These are phyloP conservation scores for Chrysomela aeneicollis DNA, from an alignment of 2,888 invertebrate species.

Conservation along the genomic window DNA sequence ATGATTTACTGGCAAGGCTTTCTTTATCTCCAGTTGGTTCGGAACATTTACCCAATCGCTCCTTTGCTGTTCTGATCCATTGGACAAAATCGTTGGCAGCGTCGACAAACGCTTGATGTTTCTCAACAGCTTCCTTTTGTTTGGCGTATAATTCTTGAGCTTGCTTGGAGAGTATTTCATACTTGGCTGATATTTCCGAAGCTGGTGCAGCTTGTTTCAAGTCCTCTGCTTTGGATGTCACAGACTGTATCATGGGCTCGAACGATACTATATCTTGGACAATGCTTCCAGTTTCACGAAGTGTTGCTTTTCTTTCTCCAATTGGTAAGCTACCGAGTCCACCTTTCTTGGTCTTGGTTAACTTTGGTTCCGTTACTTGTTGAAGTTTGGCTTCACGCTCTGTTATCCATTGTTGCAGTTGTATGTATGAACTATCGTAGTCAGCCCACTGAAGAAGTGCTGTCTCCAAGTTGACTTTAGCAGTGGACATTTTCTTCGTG, in stretches of 20 bases:
- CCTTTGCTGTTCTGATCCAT: slow-evolving; percentile 92
- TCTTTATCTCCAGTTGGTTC: slow-evolving; percentile 94
- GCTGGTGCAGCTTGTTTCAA: slow-evolving; percentile 90
- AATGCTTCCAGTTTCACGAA: slow-evolving; percentile 91
- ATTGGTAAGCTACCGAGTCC: slow-evolving; percentile 81
- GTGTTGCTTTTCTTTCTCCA: slow-evolving; percentile 87
- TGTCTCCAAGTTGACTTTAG: slow-evolving; percentile 90
- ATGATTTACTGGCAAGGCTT: slow-evolving; percentile 83
- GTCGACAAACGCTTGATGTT: slow-evolving; percentile 91
- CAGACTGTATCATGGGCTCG: slow-evolving; percentile 96
- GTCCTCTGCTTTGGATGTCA: slow-evolving; percentile 91
- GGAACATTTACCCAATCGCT: slow-evolving; percentile 88
- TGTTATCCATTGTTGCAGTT: slow-evolving; percentile 92
- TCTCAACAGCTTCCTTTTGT: slow-evolving; percentile 88
- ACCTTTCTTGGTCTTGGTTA: slow-evolving; percentile 79
- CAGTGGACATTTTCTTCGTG: slow-evolving; percentile 89
- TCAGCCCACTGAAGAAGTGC: slow-evolving; percentile 94
- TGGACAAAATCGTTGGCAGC: slow-evolving; percentile 90
- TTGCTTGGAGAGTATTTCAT: slow-evolving; percentile 87
- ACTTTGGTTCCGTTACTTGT: slow-evolving; percentile 87
- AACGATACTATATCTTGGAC: slow-evolving; percentile 97
- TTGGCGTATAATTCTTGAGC: slow-evolving; percentile 89
- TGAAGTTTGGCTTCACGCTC: slow-evolving; percentile 92
- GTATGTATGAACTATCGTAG: slow-evolving; percentile 91
- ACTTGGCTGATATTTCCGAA: slow-evolving; percentile 90